These are phyloP conservation scores for Lithobius niger DNA, from an alignment of 1,140 invertebrate species.

Conservation along the genomic window DNA sequence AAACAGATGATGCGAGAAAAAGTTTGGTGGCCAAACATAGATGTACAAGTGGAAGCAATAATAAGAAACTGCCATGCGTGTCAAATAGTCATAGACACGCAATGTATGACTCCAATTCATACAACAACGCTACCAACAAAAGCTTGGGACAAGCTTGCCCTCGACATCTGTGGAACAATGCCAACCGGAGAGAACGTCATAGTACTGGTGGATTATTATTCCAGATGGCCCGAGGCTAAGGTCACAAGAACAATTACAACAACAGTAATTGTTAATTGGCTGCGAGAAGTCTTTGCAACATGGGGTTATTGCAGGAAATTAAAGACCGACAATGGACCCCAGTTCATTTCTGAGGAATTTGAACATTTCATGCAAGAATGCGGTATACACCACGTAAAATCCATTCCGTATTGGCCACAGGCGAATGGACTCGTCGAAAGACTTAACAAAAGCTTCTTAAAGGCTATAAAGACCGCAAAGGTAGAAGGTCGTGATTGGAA, in stretches of 20 bases:
- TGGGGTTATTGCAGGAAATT: slow-evolving; percentile 10
- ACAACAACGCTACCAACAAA: not conserved
- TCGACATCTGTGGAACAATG: slow-evolving; percentile 9
- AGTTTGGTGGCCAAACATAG: slow-evolving; percentile 30
- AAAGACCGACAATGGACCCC: slow-evolving; percentile 12
- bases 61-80: slow-evolving; percentile 19
- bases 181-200: slow-evolving; percentile 2
- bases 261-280: slow-evolving; percentile 9
- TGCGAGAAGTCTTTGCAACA: slow-evolving; percentile 10
- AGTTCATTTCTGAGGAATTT: slow-evolving; percentile 14
- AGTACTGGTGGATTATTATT: slow-evolving; percentile 11
- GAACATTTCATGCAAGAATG: not conserved
- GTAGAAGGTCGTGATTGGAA: not conserved
- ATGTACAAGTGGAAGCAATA: slow-evolving; percentile 23
- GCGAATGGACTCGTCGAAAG: slow-evolving; percentile 1
- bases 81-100: not conserved
- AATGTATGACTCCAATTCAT: not conserved
- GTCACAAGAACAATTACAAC: slow-evolving; percentile 6
- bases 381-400: not conserved
- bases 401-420: not conserved
- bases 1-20: slow-evolving; percentile 25
- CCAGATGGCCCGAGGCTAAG: slow-evolving; percentile 4
- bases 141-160: slow-evolving; percentile 8
- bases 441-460: not conserved
- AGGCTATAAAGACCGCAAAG: not conserved